Base-by-base conservation (phyloP, 64 coral and sea anemone species). In the Montipora sp. region DNA sequence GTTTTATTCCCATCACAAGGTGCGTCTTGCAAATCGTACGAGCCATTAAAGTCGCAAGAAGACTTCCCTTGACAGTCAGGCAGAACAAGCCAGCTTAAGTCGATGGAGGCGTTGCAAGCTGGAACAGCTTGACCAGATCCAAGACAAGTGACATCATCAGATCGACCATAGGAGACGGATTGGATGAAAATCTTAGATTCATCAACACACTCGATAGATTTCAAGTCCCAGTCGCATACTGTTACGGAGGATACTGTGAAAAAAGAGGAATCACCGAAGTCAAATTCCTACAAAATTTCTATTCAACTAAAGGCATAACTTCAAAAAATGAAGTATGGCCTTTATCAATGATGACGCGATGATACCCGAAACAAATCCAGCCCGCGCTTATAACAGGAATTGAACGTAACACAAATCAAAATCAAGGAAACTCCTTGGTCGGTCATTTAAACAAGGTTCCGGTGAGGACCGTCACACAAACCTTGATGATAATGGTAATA, bases 101-200 rank as follows among this genome's bases (percentile, higher is more conserved):
- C 79, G 16, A 60, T 15, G 7, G 55, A 81, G 2, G 51, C 4
- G 16, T 61, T 43, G 49, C 79, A 81, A 5, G 55, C 14, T 45
- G 79, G 24, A 43, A 61, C 43, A 12, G 51, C n/a, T 61, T 59
- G 77, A 2, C 49, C 49, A 9, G 5, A 0, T 12, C 16, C n/a
- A 14, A 79, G 53, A 6, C 79, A 81, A 2, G 79, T 81, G 20
- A 81, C n/a, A 23, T 81, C 61, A 24, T 81, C 55, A 59, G 79
- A 59, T 59, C 79, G 53, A 36, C 79, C 79, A 81, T 81, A 81
- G 5, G 21, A 16, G 10, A 53, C 79, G 51, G 79, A 81, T 22
- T 60, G 51, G 79, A 81, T 81, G 79, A 81, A 81, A 59, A 81
- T 81, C 55, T 81, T 81, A 55, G 79, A 36, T 60, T 60, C 19